Evolutionary conservation across 2,797 vertebrate genomes (phyloP).

Genomic region (Choloepus didactylus): DNA sequence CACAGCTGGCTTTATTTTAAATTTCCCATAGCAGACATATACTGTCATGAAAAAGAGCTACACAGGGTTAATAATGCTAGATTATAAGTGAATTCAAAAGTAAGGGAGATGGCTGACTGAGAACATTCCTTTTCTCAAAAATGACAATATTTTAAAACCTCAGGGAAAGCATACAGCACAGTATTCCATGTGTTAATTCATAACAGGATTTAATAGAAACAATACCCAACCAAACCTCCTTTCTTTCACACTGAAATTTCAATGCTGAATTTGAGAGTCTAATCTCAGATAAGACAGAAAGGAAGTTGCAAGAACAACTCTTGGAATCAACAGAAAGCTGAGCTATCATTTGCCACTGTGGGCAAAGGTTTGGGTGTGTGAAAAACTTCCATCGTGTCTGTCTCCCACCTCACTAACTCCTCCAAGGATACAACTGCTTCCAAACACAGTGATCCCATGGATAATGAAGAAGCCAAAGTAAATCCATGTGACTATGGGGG

Average conservation of each 20-base stretch:
- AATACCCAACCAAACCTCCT: neutral
- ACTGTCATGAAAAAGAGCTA: neutral
- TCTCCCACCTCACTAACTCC: neutral
- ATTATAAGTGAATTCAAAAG: neutral
- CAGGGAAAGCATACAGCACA: neutral
- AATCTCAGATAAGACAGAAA: slow-evolving; percentile 7
- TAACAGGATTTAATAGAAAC: slow-evolving; percentile 37
- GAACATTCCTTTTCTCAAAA: slow-evolving; percentile 46
- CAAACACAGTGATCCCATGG: accelerated
- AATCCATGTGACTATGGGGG: neutral
- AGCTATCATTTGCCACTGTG: neutral
- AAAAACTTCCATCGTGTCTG: neutral
- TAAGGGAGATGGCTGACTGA: neutral
- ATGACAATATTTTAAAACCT: slow-evolving; percentile 60
- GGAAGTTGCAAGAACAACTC: neutral
- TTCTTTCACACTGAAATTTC: slow-evolving; percentile 16
- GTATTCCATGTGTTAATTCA: neutral
- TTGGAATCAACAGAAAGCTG: neutral
- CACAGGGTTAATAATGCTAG: slow-evolving; percentile 61
- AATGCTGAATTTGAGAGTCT: neutral
- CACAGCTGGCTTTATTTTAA: slow-evolving; percentile 76
- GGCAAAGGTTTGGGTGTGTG: neutral
- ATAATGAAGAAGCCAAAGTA: neutral
- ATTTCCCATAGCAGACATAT: neutral
- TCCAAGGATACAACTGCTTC: neutral